These are phyloP conservation scores for Hippocampus mohnikei DNA, from an alignment of 2,113 vertebrate genomes.

Conservation along the genomic window DNA sequence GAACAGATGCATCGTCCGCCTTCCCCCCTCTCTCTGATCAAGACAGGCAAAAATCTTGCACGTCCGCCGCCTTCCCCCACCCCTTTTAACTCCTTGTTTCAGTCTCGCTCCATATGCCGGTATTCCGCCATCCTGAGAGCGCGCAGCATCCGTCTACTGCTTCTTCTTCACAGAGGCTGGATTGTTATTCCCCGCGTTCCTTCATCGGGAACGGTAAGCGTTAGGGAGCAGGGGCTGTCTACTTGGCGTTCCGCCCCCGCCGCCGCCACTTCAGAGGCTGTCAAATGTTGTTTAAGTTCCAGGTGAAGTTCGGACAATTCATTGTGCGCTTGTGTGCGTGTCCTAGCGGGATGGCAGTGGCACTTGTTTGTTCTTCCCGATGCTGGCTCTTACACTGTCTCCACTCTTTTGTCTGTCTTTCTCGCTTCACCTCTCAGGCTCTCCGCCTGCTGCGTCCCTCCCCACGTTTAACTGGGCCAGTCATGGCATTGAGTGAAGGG, in stretches of 20 bases:
- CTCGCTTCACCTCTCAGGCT: slow-evolving; percentile 41
- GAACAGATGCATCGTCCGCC: slow-evolving; percentile 69
- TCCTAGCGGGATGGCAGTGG: slow-evolving; percentile 37
- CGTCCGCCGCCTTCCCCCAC: slow-evolving; percentile 26
- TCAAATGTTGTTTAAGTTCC: slow-evolving; percentile 50
- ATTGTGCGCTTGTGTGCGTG: slow-evolving; percentile 9
- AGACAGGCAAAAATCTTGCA: slow-evolving; percentile 38
- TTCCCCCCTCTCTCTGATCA: slow-evolving; percentile 18
- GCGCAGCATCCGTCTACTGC: slow-evolving; percentile 29
- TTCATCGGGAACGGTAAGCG: slow-evolving; percentile 39
- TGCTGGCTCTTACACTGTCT: slow-evolving; percentile 51
- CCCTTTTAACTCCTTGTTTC: slow-evolving; percentile 33
- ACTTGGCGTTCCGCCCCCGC: slow-evolving; percentile 39
- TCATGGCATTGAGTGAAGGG: slow-evolving; percentile 53
- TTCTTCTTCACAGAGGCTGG: slow-evolving; percentile 35
- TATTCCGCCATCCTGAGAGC: slow-evolving; percentile 50
- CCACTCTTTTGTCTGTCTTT: slow-evolving; percentile 37
- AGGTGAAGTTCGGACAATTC: slow-evolving; percentile 56
- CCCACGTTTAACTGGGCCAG: slow-evolving; percentile 71
- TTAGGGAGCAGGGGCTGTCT: slow-evolving; percentile 43
- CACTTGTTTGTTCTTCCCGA: slow-evolving; percentile 44
- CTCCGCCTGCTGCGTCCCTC: slow-evolving; percentile 52
- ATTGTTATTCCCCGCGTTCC: slow-evolving; percentile 62
- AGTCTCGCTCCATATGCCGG: slow-evolving; percentile 60
- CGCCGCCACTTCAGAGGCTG: slow-evolving; percentile 38